Percentiles rank a stretch among this genome's conserved stretches.
phyloP scores from a whole-genome alignment of 2,888 invertebrate genomes.

The Drosophila prolongata region DNA sequence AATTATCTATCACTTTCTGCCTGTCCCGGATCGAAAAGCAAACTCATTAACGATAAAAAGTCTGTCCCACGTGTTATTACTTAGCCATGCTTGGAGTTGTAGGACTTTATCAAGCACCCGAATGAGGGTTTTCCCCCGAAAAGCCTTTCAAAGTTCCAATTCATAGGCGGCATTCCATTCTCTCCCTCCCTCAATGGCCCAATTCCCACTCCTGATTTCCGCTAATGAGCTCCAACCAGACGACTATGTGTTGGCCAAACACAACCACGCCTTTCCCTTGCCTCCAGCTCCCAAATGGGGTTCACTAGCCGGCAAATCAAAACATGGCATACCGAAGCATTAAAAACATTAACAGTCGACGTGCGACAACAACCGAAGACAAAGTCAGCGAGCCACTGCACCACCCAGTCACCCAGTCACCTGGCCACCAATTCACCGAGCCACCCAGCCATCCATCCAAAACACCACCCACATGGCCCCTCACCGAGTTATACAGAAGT shows the following conservation, averaged over 20 bases:
- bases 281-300: slow-evolving; percentile 7
- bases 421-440: not conserved
- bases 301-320: slow-evolving; percentile 59
- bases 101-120: slow-evolving; percentile 20
- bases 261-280: slow-evolving; percentile 2
- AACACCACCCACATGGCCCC: not conserved
- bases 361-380: slow-evolving; percentile 23
- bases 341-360: slow-evolving; percentile 55
- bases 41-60: slow-evolving; percentile 43
- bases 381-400: slow-evolving; percentile 8
- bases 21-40: slow-evolving; percentile 12
- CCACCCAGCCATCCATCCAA: not conserved
- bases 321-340: slow-evolving; percentile 58
- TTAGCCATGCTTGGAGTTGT: slow-evolving; percentile 20
- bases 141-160: slow-evolving; percentile 33
- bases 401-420: not conserved
- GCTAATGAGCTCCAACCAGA: slow-evolving; percentile 40
- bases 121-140: slow-evolving; percentile 7
- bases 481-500: slow-evolving; percentile 8
- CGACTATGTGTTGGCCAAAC: slow-evolving; percentile 21
- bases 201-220: slow-evolving; percentile 29
- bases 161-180: slow-evolving; percentile 8
- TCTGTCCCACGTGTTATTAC: slow-evolving; percentile 32
- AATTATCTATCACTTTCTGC: slow-evolving; percentile 19
- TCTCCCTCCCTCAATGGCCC: slow-evolving; percentile 15